A percentile compares a stretch with the other conserved stretches of the same genome.
Evolutionary conservation across 2,888 invertebrate species (phyloP).

Genomic region (Merodon equestris): DNA sequence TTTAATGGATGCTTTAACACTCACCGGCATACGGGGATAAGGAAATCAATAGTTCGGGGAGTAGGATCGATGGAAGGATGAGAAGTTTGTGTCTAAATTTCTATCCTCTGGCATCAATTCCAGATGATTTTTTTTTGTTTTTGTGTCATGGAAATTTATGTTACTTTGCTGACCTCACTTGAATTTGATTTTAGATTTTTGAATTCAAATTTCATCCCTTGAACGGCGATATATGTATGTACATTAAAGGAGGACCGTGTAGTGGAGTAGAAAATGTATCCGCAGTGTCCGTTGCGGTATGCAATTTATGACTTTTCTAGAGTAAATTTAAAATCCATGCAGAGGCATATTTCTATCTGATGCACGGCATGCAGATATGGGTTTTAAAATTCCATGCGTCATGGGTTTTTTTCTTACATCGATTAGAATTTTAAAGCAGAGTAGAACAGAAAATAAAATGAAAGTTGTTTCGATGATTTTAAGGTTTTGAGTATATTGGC

Average conservation of each 20-base stretch:
- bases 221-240: background rate
- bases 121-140: too few relatives aligned
- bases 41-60: slow-evolving; percentile 42
- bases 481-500: too few relatives aligned
- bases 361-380: slow-evolving; percentile 34
- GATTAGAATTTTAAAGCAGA: too few relatives aligned
- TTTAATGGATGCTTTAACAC: slow-evolving; percentile 21
- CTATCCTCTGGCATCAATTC: too few relatives aligned
- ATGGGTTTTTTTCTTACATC: background rate
- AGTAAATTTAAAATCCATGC: slow-evolving; percentile 17
- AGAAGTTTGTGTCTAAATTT: too few relatives aligned
- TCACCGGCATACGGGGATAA: background rate
- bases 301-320: slow-evolving; percentile 49
- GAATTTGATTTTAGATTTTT: slow-evolving; percentile 25
- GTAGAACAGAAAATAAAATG: too few relatives aligned
- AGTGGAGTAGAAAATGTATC: slow-evolving; percentile 5
- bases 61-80: too few relatives aligned
- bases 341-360: background rate
- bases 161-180: slow-evolving; percentile 62
- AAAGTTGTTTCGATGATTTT: too few relatives aligned
- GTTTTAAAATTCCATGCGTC: slow-evolving; percentile 29
- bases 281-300: slow-evolving; percentile 32
- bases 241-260: too few relatives aligned
- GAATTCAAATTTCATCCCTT: slow-evolving; percentile 27
- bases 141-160: slow-evolving; percentile 37